These are phyloP conservation scores for Triops cancriformis DNA, from an alignment of 1,140 invertebrate genomes.

Conservation along the genomic window DNA sequence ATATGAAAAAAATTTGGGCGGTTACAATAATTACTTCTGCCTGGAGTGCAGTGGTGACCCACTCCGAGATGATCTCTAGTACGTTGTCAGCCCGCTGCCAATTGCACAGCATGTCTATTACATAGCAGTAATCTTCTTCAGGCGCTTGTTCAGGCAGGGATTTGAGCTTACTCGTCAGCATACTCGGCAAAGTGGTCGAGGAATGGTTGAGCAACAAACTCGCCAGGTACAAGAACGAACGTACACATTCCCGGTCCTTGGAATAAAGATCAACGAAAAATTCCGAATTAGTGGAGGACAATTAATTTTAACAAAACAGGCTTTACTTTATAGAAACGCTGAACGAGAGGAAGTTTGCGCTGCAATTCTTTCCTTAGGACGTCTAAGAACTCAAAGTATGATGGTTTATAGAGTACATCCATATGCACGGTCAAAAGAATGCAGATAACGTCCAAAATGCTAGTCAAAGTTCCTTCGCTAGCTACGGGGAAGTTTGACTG, in stretches of 20 bases:
- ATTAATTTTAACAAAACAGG: not conserved
- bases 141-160: conserved; percentile 15
- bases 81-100: conserved; percentile 19
- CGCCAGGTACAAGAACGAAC: conserved; percentile 6
- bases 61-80: conserved; percentile 14
- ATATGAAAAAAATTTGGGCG: too few relatives aligned
- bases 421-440: not conserved
- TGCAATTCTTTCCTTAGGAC: not conserved
- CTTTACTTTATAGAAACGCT: conserved; percentile 14
- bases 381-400: not conserved
- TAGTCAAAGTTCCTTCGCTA: not conserved
- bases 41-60: not conserved
- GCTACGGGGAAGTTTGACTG: conserved; percentile 15
- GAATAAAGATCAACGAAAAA: not conserved
- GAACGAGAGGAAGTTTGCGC: not conserved
- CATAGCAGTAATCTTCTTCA: not conserved
- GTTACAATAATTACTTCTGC: not conserved
- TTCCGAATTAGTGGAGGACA: too few relatives aligned
- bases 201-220: conserved; percentile 7
- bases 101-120: conserved; percentile 18
- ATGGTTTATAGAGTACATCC: not conserved
- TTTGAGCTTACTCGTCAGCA: conserved; percentile 3
- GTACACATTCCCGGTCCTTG: conserved; percentile 17
- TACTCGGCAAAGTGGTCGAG: not conserved
- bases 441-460: conserved; percentile 20